Conservation (phyloP, 2,797 vertebrate genomes). For the Pangasius sanitwongsei region DNA sequence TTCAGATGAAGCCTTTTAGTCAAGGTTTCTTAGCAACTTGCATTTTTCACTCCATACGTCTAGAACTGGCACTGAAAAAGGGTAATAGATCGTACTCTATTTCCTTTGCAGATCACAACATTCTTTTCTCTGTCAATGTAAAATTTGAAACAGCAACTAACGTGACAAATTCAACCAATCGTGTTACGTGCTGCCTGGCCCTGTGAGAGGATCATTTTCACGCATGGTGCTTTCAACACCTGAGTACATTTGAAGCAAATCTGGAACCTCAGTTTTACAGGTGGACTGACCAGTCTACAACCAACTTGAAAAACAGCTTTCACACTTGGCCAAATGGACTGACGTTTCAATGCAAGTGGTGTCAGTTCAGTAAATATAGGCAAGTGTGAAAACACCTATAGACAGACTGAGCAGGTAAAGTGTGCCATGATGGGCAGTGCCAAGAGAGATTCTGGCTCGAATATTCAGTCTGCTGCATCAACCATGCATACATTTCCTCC, state of each 20-base stretch:
- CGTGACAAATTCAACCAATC: not conserved
- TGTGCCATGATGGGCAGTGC: not conserved
- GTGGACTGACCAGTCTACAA: not conserved
- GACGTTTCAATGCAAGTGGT: not conserved
- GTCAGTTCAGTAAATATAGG: not conserved
- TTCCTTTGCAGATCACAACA: not conserved
- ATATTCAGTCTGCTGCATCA: slow-evolving; percentile 26
- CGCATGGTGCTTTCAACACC: slow-evolving; percentile 14
- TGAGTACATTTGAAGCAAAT: not conserved
- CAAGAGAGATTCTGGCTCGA: slow-evolving; percentile 24
- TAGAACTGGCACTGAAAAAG: not conserved
- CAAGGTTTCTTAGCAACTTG: not conserved
- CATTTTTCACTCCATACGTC: not conserved
- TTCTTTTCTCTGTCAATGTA: not conserved
- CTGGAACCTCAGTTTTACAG: not conserved
- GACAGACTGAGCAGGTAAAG: slow-evolving; percentile 1
- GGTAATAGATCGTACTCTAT: not conserved
- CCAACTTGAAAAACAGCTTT: not conserved
- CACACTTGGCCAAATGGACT: not conserved
- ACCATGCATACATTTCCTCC: slow-evolving; percentile 25
- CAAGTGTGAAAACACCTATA: not conserved
- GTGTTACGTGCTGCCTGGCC: not conserved
- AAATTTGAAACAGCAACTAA: not conserved
- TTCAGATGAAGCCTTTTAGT: not conserved
- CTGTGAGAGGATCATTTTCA: not conserved